These are phyloP conservation scores for Crocuta crocuta DNA, from an alignment of 2,113 vertebrate species.

Conservation along the genomic window DNA sequence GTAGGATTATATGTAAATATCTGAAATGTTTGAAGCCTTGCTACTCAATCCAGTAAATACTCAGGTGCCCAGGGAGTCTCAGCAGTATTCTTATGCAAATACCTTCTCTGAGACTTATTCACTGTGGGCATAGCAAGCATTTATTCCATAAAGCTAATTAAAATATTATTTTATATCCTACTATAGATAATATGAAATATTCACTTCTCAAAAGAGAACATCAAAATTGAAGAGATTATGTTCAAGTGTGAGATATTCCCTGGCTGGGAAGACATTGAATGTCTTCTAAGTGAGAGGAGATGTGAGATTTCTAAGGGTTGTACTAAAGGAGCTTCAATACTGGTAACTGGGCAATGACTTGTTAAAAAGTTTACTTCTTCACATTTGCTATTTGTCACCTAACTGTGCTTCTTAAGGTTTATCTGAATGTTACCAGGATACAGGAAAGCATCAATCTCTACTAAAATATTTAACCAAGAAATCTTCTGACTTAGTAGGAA, in stretches of 20 bases:
- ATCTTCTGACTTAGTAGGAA: neutral
- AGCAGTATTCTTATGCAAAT: neutral
- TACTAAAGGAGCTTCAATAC: neutral
- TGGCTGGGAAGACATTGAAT: neutral
- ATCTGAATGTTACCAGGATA: neutral
- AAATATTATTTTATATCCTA: neutral
- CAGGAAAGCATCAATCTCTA: neutral
- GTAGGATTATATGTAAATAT: neutral
- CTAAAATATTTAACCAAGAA: neutral
- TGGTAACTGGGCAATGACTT: neutral
- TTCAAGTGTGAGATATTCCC: neutral
- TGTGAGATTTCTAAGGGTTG: neutral
- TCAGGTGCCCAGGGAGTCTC: neutral
- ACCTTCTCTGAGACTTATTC: neutral
- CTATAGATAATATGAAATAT: neutral
- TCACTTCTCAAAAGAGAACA: neutral
- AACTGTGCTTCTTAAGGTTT: neutral
- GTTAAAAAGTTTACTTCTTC: neutral
- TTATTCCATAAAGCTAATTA: neutral
- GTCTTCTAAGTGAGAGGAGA: neutral
- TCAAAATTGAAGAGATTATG: neutral
- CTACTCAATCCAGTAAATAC: neutral
- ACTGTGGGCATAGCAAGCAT: neutral
- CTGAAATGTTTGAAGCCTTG: neutral
- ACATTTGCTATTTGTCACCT: neutral